Evolutionary conservation across 2,113 vertebrate species (phyloP), one percentile per base, ranked within the genome.

Genomic region (Caretta caretta): DNA sequence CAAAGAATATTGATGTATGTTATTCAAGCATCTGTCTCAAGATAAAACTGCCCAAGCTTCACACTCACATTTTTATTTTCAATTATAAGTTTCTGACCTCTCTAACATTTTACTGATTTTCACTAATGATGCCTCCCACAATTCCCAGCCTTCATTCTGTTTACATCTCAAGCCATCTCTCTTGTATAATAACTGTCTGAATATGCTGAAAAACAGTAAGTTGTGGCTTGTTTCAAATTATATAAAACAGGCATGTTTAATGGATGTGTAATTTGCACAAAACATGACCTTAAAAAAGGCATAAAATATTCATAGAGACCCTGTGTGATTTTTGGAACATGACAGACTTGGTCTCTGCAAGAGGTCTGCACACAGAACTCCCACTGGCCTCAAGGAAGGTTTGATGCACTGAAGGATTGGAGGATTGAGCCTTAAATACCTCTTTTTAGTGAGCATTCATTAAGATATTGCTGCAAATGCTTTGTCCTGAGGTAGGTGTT

Each of bases 401-500:
- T 90, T 46, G 65, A 3, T 49, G 29, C 19, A 13, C 62, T 24
- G 25, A 75, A 65, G 80, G 83, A 86, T 0, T 48, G 42, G 31
- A 87, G 27, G 85, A 65, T 83, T 50, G 72, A 48, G 87, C 3
- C 19, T 83, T 42, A 84, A 48, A 46, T 90, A 50, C 25, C 14
- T 7, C 59, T 93, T 5, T 12, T 65, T 53, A 81, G 27, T 51
- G 48, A 93, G 85, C 87, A 92, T 76, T 93, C 42, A 82, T 42
- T 51, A 17, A 81, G 17, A 87, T 2, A 13, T 0, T 48, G 8
- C 13, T 94, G 86, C 93, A 91, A 90, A 6, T 83, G 17, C 38
- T 84, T 93, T 90, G 93, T 94, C 85, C 78, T 87, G 27, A 94
- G 48, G 14, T 3, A 65, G 46, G 12, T 89, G 85, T 56, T 24